Evolutionary conservation across 2,888 invertebrate genomes (phyloP).

Genomic region (Drosophila acutilabella): DNA sequence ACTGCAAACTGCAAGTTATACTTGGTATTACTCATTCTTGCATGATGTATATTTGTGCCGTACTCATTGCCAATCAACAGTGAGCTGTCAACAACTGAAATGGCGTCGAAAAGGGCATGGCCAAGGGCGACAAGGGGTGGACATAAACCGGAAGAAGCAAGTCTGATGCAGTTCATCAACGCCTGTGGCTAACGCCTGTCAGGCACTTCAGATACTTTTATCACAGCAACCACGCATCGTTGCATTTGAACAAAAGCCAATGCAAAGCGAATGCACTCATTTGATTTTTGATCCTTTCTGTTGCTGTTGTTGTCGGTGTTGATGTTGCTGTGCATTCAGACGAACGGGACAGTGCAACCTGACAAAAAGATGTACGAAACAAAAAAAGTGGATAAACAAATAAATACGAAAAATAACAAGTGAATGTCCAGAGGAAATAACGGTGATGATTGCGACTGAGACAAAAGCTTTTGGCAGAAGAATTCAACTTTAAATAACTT

Average conservation of each 20-base stretch:
- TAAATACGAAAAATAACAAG: not conserved
- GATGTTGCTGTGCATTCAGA: constrained; percentile 33
- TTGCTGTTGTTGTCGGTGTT: constrained; percentile 20
- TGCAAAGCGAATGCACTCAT: constrained; percentile 59
- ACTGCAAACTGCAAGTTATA: constrained; percentile 15
- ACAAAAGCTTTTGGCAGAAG: not conserved
- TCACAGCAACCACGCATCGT: constrained; percentile 76
- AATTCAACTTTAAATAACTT: no score
- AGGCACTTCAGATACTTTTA: constrained; percentile 71
- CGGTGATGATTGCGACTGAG: not conserved
- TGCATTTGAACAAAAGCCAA: constrained; percentile 71
- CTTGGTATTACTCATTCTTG: not conserved
- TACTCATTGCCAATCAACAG: constrained; percentile 26
- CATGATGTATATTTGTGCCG: constrained; percentile 20
- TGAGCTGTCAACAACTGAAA: constrained; percentile 3
- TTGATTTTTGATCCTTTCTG: constrained; percentile 26
- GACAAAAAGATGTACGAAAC: constrained; percentile 4
- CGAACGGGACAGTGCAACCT: constrained; percentile 20
- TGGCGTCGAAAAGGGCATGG: not conserved
- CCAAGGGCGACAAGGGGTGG: no score
- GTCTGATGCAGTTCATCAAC: constrained; percentile 53
- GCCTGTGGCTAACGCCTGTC: constrained; percentile 40
- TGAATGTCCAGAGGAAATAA: not conserved
- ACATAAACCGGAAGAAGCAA: not conserved
- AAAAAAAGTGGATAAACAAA: no score